Evolutionary conservation across 2,113 vertebrate genomes (phyloP).

Genomic region (Romanogobio albipinnatus): DNA sequence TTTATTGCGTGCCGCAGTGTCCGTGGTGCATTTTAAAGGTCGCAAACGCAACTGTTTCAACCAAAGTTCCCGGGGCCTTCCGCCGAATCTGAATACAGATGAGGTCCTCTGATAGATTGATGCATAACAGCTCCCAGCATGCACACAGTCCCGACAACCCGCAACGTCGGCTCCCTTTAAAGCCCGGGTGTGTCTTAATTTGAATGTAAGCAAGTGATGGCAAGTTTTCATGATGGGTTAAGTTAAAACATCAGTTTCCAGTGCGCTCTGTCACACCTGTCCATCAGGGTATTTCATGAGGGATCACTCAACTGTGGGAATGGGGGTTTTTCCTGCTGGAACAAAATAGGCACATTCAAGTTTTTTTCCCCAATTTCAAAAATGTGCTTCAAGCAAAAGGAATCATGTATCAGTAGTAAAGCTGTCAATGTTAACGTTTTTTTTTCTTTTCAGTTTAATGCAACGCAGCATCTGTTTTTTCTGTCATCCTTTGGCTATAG

Average conservation of each 20-base stretch:
- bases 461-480: too few relatives aligned
- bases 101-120: conserved; percentile 77
- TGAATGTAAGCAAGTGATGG: conserved; percentile 43
- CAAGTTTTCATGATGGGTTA: conserved; percentile 26
- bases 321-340: background rate
- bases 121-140: conserved; percentile 76
- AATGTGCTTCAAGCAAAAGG: background rate
- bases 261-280: conserved; percentile 48
- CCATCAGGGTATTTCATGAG: background rate
- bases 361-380: background rate
- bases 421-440: too few relatives aligned
- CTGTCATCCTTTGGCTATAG: too few relatives aligned
- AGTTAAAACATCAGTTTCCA: conserved; percentile 17
- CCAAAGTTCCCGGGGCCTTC: conserved; percentile 57
- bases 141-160: conserved; percentile 57
- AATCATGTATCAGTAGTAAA: background rate
- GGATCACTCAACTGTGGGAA: conserved; percentile 13
- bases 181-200: conserved; percentile 46
- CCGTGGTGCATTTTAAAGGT: conserved; percentile 71
- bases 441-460: too few relatives aligned
- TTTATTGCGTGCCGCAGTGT: conserved; percentile 70
- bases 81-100: conserved; percentile 74
- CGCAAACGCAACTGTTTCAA: conserved; percentile 62
- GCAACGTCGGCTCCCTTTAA: conserved; percentile 63
- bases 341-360: background rate